Percentiles rank a stretch among this genome's conserved stretches.
Conservation (phyloP, 2,797 vertebrate species). For the Microctenopoma lineatum region DNA sequence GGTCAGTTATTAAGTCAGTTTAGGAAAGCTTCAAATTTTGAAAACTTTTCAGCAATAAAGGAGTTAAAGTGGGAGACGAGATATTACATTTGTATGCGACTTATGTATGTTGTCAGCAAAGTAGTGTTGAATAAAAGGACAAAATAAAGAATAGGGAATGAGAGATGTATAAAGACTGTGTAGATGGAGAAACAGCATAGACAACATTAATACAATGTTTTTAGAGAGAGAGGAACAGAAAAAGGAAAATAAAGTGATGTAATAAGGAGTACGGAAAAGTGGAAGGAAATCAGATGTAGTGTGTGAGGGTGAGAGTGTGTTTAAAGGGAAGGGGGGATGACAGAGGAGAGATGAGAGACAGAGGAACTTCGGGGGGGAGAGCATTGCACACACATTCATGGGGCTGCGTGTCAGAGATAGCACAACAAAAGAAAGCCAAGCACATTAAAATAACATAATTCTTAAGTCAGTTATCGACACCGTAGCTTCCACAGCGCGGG, state of each 20-base stretch:
- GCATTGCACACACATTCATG: slow-evolving; percentile 47
- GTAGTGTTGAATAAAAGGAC: neutral
- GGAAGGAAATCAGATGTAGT: slow-evolving; percentile 24
- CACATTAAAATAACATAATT: slow-evolving; percentile 81
- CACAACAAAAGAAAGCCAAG: slow-evolving; percentile 70
- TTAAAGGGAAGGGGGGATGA: neutral
- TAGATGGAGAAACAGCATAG: slow-evolving; percentile 27
- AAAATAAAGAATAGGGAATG: slow-evolving; percentile 21
- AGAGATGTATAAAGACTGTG: slow-evolving; percentile 22
- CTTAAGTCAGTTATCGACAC: slow-evolving; percentile 78
- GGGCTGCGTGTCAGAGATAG: slow-evolving; percentile 80
- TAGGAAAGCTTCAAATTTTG: neutral
- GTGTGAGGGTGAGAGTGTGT: slow-evolving; percentile 2
- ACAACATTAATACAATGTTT: slow-evolving; percentile 1
- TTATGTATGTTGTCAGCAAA: slow-evolving; percentile 7
- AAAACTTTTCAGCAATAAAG: neutral
- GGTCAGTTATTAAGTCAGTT: neutral
- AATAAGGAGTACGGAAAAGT: slow-evolving; percentile 35
- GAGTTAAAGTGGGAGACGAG: neutral
- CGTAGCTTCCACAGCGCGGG: slow-evolving; percentile 53
- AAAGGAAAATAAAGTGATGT: slow-evolving; percentile 8
- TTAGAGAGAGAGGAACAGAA: neutral
- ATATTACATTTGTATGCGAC: slow-evolving; percentile 4
- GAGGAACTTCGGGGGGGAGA: slow-evolving; percentile 40
- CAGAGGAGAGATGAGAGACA: slow-evolving; percentile 44